Conservation (phyloP, 2,888 invertebrate species). For the Mesochorus sp. region DNA sequence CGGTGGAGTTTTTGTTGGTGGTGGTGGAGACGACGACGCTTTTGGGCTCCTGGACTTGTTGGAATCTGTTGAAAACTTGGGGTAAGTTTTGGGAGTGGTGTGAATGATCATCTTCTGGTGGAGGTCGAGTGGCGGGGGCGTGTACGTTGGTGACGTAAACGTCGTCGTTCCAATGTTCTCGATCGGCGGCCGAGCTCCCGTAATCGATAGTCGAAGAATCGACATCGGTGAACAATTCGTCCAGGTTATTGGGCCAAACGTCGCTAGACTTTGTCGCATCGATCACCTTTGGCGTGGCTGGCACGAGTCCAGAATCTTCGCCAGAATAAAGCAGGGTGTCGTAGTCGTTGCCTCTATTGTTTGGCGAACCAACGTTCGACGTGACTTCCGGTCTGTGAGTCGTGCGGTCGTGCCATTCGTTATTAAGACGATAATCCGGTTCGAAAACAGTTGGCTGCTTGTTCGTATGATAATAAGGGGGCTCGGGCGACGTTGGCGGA, state of each 20-base stretch:
- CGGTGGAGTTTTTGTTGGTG: conserved; percentile 45
- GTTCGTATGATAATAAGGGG: too few species aligned
- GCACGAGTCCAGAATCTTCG: conserved; percentile 7
- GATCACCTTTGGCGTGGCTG: conserved; percentile 5
- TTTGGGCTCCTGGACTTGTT: conserved; percentile 58
- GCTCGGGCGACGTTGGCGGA: too few species aligned
- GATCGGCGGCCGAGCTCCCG: not conserved
- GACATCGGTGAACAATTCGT: conserved; percentile 33
- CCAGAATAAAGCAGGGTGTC: not conserved
- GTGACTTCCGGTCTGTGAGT: not conserved
- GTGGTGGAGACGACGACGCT: conserved; percentile 24
- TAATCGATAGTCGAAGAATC: conserved; percentile 35
- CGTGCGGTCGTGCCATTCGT: not conserved
- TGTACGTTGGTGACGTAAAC: conserved; percentile 21
- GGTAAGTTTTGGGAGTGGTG: conserved; percentile 36
- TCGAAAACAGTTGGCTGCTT: too few species aligned
- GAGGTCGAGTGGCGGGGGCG: not conserved
- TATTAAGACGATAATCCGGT: too few species aligned
- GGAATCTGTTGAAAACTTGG: conserved; percentile 66
- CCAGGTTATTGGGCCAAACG: conserved; percentile 42
- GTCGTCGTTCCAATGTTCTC: not conserved
- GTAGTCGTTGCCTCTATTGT: not conserved
- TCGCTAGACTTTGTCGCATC: conserved; percentile 9
- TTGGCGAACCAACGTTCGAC: not conserved
- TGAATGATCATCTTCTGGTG: conserved; percentile 10